A percentile compares a stretch with the other conserved stretches of the same genome.
These are phyloP conservation scores for Eonycteris spelaea DNA, from an alignment of 2,113 vertebrate genomes.

Conservation along the genomic window DNA sequence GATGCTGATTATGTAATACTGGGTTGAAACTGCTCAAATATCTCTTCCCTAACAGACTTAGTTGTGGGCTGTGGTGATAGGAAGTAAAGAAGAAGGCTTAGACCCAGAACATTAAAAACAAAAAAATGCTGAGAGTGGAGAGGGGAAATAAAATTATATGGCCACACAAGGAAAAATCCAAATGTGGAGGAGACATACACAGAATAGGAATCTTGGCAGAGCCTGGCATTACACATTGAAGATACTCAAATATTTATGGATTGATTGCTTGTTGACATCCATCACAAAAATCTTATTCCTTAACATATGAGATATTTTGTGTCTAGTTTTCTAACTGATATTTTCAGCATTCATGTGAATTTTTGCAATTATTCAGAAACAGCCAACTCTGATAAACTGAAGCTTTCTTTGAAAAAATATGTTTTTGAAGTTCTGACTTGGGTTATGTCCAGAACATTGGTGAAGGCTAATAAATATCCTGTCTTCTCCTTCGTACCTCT, in stretches of 20 bases:
- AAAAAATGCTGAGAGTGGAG: neutral
- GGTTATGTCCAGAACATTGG: neutral
- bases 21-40: neutral
- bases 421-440: conserved; percentile 32
- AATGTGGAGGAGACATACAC: neutral
- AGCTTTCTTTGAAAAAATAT: conserved; percentile 19
- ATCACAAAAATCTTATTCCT: conserved; percentile 37
- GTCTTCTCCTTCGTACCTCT: neutral
- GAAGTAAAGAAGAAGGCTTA: neutral
- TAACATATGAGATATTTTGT: conserved; percentile 25
- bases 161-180: neutral
- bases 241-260: conserved; percentile 52
- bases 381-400: conserved; percentile 25
- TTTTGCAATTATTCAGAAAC: conserved; percentile 61
- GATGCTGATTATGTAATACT: neutral
- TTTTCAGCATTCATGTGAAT: conserved; percentile 41
- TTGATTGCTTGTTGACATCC: conserved; percentile 52
- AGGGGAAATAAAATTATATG: neutral
- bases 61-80: neutral
- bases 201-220: conserved; percentile 21
- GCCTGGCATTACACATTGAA: conserved; percentile 17
- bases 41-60: neutral
- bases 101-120: neutral
- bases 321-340: conserved; percentile 51
- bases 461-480: neutral